Conservation (phyloP, 2,113 vertebrate genomes). For the Sphyrna mokarran region DNA sequence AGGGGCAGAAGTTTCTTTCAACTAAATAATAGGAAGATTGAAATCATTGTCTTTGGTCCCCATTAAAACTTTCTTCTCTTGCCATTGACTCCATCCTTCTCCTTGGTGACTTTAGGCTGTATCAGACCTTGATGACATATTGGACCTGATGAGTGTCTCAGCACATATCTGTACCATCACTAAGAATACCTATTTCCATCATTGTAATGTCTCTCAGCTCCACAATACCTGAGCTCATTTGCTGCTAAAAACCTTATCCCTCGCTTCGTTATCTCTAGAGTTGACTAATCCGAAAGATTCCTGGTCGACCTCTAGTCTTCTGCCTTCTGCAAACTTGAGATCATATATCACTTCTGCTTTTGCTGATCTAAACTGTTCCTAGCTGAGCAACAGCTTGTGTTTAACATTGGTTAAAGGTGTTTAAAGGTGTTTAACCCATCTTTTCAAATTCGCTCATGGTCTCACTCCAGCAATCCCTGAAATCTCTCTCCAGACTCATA, state of each 20-base stretch:
- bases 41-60: neutral
- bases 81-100: neutral
- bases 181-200: neutral
- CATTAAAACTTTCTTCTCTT: neutral
- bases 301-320: neutral
- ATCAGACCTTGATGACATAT: too few species aligned
- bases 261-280: neutral
- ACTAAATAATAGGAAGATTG: too few species aligned
- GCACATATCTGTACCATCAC: too few species aligned
- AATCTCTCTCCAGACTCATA: neutral
- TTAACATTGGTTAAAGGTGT: too few species aligned
- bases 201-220: neutral
- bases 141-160: too few species aligned
- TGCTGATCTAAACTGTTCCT: neutral
- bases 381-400: neutral
- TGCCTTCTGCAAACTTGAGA: neutral
- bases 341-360: neutral
- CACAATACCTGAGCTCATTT: neutral
- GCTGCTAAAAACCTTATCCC: neutral
- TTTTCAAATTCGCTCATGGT: neutral
- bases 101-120: too few species aligned
- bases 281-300: neutral
- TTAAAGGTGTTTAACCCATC: neutral
- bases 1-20: too few species aligned
- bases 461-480: neutral